Percentiles rank a stretch among this genome's conserved stretches.
phyloP scores from a whole-genome alignment of 2,888 invertebrate genomes.

The Molanna angustata region DNA sequence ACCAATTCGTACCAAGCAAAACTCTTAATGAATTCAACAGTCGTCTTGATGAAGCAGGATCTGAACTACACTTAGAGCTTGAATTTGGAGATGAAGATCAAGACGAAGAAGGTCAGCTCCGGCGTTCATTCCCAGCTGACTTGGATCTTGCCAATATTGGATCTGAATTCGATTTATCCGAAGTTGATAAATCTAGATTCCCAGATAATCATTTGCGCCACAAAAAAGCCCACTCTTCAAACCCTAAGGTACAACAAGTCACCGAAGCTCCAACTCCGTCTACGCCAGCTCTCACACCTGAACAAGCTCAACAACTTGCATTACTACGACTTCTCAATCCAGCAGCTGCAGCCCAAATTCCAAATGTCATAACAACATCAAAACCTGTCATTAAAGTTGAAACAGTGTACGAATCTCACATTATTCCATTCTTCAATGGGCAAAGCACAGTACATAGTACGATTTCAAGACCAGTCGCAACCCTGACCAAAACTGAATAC shows the following conservation, averaged over 20 bases:
- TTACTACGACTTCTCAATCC: constrained; percentile 70
- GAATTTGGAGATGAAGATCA: constrained; percentile 80
- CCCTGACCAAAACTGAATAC: constrained; percentile 75
- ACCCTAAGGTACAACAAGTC: constrained; percentile 46
- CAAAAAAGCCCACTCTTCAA: constrained; percentile 49
- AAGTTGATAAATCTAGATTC: constrained; percentile 63
- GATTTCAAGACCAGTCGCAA: constrained; percentile 74
- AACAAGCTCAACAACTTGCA: constrained; percentile 73
- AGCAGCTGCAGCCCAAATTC: constrained; percentile 62
- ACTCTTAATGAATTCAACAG: constrained; percentile 87
- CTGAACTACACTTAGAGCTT: constrained; percentile 79
- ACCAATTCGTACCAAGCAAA: constrained; percentile 82
- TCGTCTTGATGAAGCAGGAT: constrained; percentile 83
- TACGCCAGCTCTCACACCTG: constrained; percentile 59
- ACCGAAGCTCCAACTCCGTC: constrained; percentile 52
- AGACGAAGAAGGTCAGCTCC: constrained; percentile 51
- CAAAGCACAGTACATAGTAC: constrained; percentile 74
- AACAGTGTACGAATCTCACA: constrained; percentile 79
- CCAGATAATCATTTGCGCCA: constrained; percentile 55
- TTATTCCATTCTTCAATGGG: constrained; percentile 75
- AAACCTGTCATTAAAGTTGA: constrained; percentile 73
- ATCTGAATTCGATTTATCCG: constrained; percentile 67
- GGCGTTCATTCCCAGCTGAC: constrained; percentile 61
- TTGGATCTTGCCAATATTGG: constrained; percentile 71
- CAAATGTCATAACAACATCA: constrained; percentile 74